A percentile compares a stretch with the other conserved stretches of the same genome.
phyloP scores from a whole-genome alignment of 2,888 invertebrate species.

The Ectropis crepuscularia region DNA sequence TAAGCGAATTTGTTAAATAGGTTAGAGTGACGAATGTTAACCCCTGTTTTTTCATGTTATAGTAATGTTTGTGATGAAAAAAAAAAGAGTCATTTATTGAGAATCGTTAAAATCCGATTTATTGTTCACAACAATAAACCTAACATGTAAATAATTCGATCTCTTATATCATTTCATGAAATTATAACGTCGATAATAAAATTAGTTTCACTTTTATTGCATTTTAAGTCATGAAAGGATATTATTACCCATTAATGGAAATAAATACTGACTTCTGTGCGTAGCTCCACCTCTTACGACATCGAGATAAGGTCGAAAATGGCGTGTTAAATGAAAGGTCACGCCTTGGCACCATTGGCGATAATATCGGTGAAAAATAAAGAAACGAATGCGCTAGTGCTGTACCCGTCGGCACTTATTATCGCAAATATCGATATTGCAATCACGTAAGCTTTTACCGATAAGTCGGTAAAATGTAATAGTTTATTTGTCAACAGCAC shows the following conservation, averaged over 20 bases:
- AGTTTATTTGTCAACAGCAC: constrained; percentile 34
- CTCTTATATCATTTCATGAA: constrained; percentile 27
- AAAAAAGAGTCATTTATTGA: background rate
- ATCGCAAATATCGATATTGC: constrained; percentile 44
- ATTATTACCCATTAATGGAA: constrained; percentile 29
- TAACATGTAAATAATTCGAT: constrained; percentile 16
- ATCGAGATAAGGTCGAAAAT: constrained; percentile 20
- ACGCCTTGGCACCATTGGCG: constrained; percentile 29
- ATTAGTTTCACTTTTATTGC: constrained; percentile 33
- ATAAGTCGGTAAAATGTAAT: constrained; percentile 31
- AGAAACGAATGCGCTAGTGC: constrained; percentile 31
- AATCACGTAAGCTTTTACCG: constrained; percentile 44
- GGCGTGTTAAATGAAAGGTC: constrained; percentile 18
- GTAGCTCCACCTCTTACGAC: constrained; percentile 14
- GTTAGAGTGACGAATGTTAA: no score
- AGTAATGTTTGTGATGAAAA: background rate
- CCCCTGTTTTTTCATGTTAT: no score
- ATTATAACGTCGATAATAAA: constrained; percentile 26
- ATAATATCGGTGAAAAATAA: constrained; percentile 35
- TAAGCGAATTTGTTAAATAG: no score
- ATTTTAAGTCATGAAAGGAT: constrained; percentile 31
- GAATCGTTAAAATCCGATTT: background rate
- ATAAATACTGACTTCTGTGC: constrained; percentile 20
- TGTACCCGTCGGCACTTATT: constrained; percentile 35
- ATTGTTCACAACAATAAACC: constrained; percentile 23